These are phyloP conservation scores for Acholoe squamosa DNA, from an alignment of 2,888 invertebrate genomes.

Conservation along the genomic window DNA sequence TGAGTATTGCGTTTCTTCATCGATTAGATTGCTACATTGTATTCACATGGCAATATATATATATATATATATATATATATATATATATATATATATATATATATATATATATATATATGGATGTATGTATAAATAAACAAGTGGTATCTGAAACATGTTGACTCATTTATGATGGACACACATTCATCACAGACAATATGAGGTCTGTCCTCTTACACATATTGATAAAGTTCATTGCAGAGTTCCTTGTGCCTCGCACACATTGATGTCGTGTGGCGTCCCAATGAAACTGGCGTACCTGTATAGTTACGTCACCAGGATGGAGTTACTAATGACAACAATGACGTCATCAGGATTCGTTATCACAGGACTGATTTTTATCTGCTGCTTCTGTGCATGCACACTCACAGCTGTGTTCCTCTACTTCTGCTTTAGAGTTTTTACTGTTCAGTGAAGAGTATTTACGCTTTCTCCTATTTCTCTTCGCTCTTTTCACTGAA, in stretches of 20 bases:
- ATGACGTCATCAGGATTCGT: constrained; percentile 61
- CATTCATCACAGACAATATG: background rate
- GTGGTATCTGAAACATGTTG: constrained; percentile 1
- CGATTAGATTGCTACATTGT: background rate
- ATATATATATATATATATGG: background rate
- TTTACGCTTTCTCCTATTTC: background rate
- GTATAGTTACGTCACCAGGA: constrained; percentile 26
- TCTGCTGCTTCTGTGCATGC: constrained; percentile 53
- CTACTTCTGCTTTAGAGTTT: background rate
- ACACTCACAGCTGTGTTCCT: constrained; percentile 45
- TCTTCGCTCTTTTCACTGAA: constrained; percentile 34
- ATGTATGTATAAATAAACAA: background rate
- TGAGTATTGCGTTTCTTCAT: constrained; percentile 7
- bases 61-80: no score
- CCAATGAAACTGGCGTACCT: no score
- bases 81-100: no score
- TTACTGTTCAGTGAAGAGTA: constrained; percentile 47
- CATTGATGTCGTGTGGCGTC: no score
- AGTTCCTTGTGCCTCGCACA: background rate
- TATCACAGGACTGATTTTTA: constrained; percentile 59
- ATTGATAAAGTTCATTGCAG: constrained; percentile 5
- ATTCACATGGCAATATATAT: background rate
- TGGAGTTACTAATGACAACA: constrained; percentile 5
- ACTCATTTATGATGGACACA: background rate
- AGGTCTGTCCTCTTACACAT: background rate